A percentile compares a stretch with the other conserved stretches of the same genome.
phyloP scores from a whole-genome alignment of 1,140 invertebrate species.

The Frieseomelitta varia region DNA sequence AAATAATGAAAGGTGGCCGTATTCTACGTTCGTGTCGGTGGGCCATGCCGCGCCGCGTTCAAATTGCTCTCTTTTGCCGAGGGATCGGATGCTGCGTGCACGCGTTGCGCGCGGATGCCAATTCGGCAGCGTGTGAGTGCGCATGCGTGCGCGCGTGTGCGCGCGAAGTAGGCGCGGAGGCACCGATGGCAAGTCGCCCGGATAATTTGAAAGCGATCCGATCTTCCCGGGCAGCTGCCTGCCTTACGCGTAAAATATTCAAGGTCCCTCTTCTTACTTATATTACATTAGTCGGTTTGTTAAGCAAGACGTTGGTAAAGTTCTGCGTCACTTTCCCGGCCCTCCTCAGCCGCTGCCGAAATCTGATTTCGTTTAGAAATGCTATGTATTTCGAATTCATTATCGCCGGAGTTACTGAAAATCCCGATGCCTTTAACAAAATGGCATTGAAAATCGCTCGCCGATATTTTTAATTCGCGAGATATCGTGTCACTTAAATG shows the following conservation, averaged over 20 bases:
- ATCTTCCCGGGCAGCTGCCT: conserved; percentile 80
- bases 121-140: conserved; percentile 11
- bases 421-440: too few relatives aligned
- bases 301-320: conserved; percentile 62
- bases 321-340: conserved; percentile 27
- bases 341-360: neutral
- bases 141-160: conserved; percentile 48
- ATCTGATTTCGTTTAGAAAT: conserved; percentile 18
- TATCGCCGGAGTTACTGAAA: neutral
- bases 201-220: conserved; percentile 82
- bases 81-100: conserved; percentile 36
- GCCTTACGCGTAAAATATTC: conserved; percentile 82
- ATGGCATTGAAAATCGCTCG: too few relatives aligned
- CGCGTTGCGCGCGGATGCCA: conserved; percentile 13
- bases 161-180: conserved; percentile 60
- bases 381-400: neutral
- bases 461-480: too few relatives aligned
- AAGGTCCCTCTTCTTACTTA: conserved; percentile 67
- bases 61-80: conserved; percentile 40
- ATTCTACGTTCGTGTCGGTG: conserved; percentile 1
- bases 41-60: too few relatives aligned
- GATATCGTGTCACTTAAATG: too few relatives aligned
- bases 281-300: conserved; percentile 64
- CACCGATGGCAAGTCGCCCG: conserved; percentile 78
- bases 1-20: conserved; percentile 59